phyloP scores from a whole-genome alignment of 2,888 invertebrate species.

The Eristalinus aeneus region DNA sequence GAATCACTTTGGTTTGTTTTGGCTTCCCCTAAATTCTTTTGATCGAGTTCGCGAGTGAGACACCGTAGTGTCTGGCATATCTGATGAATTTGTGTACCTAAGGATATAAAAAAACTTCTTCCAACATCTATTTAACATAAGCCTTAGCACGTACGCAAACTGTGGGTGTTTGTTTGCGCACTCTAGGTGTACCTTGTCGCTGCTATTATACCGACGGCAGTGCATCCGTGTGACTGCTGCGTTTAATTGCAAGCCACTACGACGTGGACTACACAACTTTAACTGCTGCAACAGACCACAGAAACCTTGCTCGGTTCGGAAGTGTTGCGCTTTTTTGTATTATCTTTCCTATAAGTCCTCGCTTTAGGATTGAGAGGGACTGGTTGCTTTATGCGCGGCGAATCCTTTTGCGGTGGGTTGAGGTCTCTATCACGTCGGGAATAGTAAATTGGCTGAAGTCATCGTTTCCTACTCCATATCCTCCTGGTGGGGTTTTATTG shows the following conservation, averaged over 20 bases:
- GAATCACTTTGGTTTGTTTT: background rate
- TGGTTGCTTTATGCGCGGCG: slow-evolving; percentile 36
- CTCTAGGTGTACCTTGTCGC: slow-evolving; percentile 25
- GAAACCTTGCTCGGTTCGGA: slow-evolving; percentile 26
- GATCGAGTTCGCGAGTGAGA: slow-evolving; percentile 15
- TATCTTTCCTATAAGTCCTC: background rate
- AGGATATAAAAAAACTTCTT: slow-evolving; percentile 39
- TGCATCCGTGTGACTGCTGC: slow-evolving; percentile 22
- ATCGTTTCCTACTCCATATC: slow-evolving; percentile 35
- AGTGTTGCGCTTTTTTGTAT: slow-evolving; percentile 56
- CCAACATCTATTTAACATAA: slow-evolving; percentile 37
- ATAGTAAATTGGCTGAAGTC: slow-evolving; percentile 58
- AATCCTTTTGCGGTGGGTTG: slow-evolving; percentile 30
- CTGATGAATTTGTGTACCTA: slow-evolving; percentile 29
- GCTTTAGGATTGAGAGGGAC: slow-evolving; percentile 1
- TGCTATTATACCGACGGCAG: slow-evolving; percentile 31
- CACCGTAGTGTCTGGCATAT: slow-evolving; percentile 19
- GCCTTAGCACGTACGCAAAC: slow-evolving; percentile 29
- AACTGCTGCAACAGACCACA: slow-evolving; percentile 30
- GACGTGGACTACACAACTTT: slow-evolving; percentile 26
- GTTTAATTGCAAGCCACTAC: slow-evolving; percentile 59
- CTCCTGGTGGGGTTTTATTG: slow-evolving; percentile 8
- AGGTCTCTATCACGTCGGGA: slow-evolving; percentile 27
- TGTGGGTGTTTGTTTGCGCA: slow-evolving; percentile 31
- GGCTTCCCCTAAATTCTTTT: background rate